phyloP scores from a whole-genome alignment of 2,888 invertebrate genomes.

The Hecatera dysodea region DNA sequence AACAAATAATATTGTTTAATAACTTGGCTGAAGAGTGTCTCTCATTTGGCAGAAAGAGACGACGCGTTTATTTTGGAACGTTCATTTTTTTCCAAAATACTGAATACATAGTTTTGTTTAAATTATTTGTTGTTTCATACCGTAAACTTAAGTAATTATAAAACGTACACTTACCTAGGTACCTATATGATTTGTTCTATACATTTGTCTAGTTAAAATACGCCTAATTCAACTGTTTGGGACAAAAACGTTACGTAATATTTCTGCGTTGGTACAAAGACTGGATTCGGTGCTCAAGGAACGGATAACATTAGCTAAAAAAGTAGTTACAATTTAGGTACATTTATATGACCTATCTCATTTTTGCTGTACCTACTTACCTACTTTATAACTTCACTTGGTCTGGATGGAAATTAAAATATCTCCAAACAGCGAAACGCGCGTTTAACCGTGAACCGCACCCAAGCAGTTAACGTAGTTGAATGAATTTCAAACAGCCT shows the following conservation, averaged over 20 bases:
- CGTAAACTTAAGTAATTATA: background rate
- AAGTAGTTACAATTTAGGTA: background rate
- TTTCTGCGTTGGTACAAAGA: background rate
- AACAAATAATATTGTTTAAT: conserved; percentile 32
- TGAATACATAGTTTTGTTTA: background rate
- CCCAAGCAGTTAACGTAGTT: background rate
- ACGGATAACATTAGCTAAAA: background rate
- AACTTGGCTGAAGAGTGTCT: conserved; percentile 40
- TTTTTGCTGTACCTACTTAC: background rate
- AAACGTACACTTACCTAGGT: background rate
- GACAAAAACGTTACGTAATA: background rate
- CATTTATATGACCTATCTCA: too few species aligned
- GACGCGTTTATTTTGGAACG: conserved; percentile 36
- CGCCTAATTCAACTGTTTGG: background rate
- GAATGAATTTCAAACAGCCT: too few species aligned
- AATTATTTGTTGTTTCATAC: background rate
- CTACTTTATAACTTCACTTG: background rate
- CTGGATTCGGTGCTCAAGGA: background rate
- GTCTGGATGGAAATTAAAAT: too few species aligned
- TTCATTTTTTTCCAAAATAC: conserved; percentile 10
- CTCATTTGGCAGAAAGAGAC: background rate
- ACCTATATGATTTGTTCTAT: too few species aligned
- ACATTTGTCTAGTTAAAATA: too few species aligned
- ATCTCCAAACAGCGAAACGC: background rate
- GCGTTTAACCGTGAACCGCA: background rate